Percentiles rank a stretch among this genome's conserved stretches.
Evolutionary conservation across 2,797 vertebrate species (phyloP).

Genomic region (Malurus leucopterus): DNA sequence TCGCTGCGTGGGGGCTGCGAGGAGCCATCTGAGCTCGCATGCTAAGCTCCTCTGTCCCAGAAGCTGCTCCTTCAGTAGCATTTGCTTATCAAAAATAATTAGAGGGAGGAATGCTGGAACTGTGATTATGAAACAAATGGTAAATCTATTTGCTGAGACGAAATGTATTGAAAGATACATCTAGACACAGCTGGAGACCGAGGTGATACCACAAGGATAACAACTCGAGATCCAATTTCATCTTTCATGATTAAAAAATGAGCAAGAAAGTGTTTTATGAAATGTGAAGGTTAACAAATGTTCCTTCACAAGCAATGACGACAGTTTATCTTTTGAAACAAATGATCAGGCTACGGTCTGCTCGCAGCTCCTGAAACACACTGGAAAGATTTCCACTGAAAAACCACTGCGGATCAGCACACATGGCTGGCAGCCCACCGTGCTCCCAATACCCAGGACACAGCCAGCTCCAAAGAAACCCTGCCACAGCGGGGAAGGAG

Average conservation of each 20-base stretch:
- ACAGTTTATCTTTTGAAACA: conserved; percentile 61
- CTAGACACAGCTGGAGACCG: conserved; percentile 56
- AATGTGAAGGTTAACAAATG: conserved; percentile 63
- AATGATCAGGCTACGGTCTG: conserved; percentile 1
- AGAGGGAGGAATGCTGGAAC: conserved; percentile 33
- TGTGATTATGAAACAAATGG: conserved; percentile 50
- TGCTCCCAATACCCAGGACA: not conserved
- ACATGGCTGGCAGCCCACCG: rapidly evolving
- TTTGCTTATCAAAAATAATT: conserved; percentile 60
- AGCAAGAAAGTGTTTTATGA: conserved; percentile 58
- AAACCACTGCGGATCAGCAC: not conserved
- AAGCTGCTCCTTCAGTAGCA: conserved; percentile 32
- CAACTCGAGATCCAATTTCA: conserved; percentile 64
- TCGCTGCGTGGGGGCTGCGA: not conserved
- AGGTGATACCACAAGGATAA: conserved; percentile 60
- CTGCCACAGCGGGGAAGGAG: rapidly evolving
- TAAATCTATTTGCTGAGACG: conserved; percentile 54
- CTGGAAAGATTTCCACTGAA: not conserved
- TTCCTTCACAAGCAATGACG: conserved; percentile 51
- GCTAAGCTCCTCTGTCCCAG: conserved; percentile 5
- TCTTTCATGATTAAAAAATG: conserved; percentile 65
- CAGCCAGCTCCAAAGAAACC: rapidly evolving
- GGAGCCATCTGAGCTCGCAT: not conserved
- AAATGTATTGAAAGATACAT: conserved; percentile 47
- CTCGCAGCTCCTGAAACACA: not conserved